Evolutionary conservation across 2,797 vertebrate species (phyloP), one percentile per base, ranked within the genome.

Genomic region (Lophius americanus): DNA sequence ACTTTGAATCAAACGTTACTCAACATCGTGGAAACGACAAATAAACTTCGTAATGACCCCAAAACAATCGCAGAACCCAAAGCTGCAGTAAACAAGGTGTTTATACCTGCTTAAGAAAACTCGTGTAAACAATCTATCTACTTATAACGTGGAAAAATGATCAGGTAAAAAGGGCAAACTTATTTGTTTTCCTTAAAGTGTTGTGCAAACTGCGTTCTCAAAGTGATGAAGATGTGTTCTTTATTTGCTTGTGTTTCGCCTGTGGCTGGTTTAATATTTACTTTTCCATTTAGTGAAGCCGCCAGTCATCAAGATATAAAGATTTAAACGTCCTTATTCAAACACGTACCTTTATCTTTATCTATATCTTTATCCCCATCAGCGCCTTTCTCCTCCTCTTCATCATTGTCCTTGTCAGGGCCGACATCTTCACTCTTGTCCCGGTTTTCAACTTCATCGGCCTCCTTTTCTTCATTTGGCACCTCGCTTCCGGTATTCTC

Each of bases 271-370:
- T 23, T 23, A 23, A 23, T 2, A 23, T 65, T 23, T 36, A 9
- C 14, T 12, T 68, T 73, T 80, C 42, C 41, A 52, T 57, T 47
- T 56, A 57, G 52, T 48, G 23, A 59, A 56, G 41, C 38, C 57
- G 65, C 14, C 6, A 55, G 7, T 56, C 37, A 41, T 59, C 33
- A 37, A 6, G 38, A 23, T 70, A 78, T 83, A 33, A 44, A n/a
- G 8, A 23, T 60, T 71, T 63, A 7, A 62, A 51, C 13, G n/a
- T 58, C 51, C 62, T 55, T 33, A 41, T 73, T 75, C 68, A 54
- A 49, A 14, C 23, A 49, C 23, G 3, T 60, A 91, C 89, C 89
- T 84, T 80, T 73, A 35, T 52, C 64, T 49, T 83, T 60, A 36
- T 80, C 62, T 33, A 80, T 59, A 7, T 66, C 61, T 52, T 57